Evolutionary conservation across 2,797 vertebrate genomes (phyloP), one percentile per base, ranked within the genome.

Genomic region (Pitangus sulphuratus): DNA sequence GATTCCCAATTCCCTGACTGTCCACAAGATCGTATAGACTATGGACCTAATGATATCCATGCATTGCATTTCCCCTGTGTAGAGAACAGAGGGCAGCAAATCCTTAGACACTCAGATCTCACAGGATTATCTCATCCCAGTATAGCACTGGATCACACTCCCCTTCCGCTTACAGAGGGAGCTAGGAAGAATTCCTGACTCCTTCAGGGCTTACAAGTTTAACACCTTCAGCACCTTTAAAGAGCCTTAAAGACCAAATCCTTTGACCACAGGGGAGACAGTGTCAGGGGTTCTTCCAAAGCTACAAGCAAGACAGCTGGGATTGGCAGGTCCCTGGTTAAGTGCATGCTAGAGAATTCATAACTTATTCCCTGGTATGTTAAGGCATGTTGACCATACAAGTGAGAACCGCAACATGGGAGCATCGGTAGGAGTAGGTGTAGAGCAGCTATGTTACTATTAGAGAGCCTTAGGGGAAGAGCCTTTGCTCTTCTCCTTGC

Each of bases 11-110:
- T 42, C 61, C 40, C 44, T 57, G 28, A 9, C 11, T 0, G 0
- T 26, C 13, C 25, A 7, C 18, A 26, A 20, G 18, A 35, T 22
- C 16, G 4, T 6, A 18, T 0, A 1, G 18, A 11, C 4, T 22
- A 15, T 0, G 0, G 35, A 50, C 2, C 12, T 8, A 7, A 4
- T 9, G 48, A 51, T 85, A 64, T 2, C 9, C 13, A 2, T 2
- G 6, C 3, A 7, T 8, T 90, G 68, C 50, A 48, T 76, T 92
- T 88, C 22, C 31, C 18, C 2, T 6, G 3, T 1, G 6, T 1
- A 37, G 71, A 15, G 64, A 87, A 71, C 17, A 74, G 70, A 50
- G 61, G 53, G 50, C 86, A 95, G 58, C 62, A 72, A 28, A 71
- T 61, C 71, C 53, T 56, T 16, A 60, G 45, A 31, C 45, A 83